A percentile compares a stretch with the other conserved stretches of the same genome.
Conservation (phyloP, 2,113 vertebrate species). For the Kryptolebias marmoratus region DNA sequence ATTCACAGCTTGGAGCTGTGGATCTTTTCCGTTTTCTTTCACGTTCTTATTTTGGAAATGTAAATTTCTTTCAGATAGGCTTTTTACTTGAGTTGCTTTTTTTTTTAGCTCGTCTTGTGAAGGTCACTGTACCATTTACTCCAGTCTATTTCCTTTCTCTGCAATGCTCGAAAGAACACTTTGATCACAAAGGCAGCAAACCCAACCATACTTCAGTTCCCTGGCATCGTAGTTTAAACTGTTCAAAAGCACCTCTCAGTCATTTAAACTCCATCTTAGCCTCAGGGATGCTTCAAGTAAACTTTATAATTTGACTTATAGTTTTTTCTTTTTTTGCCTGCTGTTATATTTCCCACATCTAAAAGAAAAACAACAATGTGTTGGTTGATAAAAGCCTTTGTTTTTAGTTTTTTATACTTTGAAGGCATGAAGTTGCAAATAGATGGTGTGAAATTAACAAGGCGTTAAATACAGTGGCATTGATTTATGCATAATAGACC, state of each 20-base stretch:
- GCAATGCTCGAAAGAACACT: constrained; percentile 16
- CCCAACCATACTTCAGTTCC: constrained; percentile 37
- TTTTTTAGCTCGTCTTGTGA: constrained; percentile 23
- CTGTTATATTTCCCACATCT: constrained; percentile 4
- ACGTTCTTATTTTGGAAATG: constrained; percentile 13
- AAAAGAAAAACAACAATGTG: constrained; percentile 1
- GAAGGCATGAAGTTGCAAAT: constrained; percentile 27
- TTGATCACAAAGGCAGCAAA: constrained; percentile 53
- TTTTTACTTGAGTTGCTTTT: constrained; percentile 17
- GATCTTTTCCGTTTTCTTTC: neutral
- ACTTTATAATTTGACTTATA: neutral
- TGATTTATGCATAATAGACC: constrained; percentile 38
- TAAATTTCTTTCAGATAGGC: constrained; percentile 7
- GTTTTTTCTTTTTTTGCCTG: constrained; percentile 12
- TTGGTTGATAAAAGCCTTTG: constrained; percentile 24
- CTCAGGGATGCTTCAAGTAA: constrained; percentile 45
- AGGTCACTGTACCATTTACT: constrained; percentile 30
- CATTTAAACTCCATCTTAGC: constrained; percentile 19
- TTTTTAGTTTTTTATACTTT: constrained; percentile 1
- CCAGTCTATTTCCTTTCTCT: constrained; percentile 29
- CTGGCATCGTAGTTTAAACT: constrained; percentile 36
- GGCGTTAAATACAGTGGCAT: constrained; percentile 25
- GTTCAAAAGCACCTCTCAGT: constrained; percentile 34
- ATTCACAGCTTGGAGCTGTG: neutral
- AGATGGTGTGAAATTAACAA: constrained; percentile 48